Conservation (phyloP, 2,888 invertebrate species). For the Lasius platythorax region DNA sequence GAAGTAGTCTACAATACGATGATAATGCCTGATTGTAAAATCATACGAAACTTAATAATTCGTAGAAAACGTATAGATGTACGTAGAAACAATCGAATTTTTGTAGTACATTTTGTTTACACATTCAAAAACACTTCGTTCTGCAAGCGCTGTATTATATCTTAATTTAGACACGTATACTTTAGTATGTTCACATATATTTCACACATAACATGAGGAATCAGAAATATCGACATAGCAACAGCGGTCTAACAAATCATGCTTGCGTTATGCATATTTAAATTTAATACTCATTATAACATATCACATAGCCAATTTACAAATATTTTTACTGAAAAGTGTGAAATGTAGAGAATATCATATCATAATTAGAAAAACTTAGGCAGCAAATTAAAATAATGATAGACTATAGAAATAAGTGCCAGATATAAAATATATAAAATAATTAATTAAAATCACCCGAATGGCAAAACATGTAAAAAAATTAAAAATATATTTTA, state of each 20-base stretch:
- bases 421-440: conserved; percentile 28
- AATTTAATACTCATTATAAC: conserved; percentile 53
- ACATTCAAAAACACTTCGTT: conserved; percentile 24
- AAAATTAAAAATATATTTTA: conserved; percentile 9
- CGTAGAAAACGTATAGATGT: not conserved
- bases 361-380: conserved; percentile 24
- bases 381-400: conserved; percentile 43
- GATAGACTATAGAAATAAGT: conserved; percentile 17
- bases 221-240: conserved; percentile 40
- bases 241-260: conserved; percentile 64
- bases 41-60: not conserved
- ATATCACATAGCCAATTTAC: conserved; percentile 47
- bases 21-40: not conserved
- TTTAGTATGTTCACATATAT: conserved; percentile 48
- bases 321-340: conserved; percentile 43
- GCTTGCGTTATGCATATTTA: conserved; percentile 61
- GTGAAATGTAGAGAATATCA: conserved; percentile 17
- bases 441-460: conserved; percentile 32
- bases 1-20: not conserved
- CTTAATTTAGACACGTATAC: conserved; percentile 9
- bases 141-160: conserved; percentile 17
- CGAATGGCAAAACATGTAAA: conserved; percentile 12
- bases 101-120: not conserved
- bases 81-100: not conserved
- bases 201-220: conserved; percentile 39